Conservation (phyloP, 2,113 vertebrate species). For the Lucifuga dentata region DNA sequence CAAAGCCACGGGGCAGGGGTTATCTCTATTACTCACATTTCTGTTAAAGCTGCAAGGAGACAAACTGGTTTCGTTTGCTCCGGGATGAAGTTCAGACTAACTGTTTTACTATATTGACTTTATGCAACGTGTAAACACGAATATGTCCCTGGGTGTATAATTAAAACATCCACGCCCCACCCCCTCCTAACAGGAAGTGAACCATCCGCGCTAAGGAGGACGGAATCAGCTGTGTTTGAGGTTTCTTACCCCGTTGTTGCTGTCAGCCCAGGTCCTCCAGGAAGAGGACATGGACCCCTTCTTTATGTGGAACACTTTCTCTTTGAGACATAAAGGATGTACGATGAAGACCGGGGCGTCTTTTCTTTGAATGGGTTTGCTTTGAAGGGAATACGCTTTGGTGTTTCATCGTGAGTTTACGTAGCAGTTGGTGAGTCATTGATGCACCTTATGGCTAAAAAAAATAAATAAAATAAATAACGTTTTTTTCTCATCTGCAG, state of each 20-base stretch:
- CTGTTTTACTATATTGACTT: neutral
- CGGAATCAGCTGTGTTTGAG: slow-evolving; percentile 78
- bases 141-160: neutral
- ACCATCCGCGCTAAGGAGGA: slow-evolving; percentile 4
- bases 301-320: neutral
- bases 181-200: slow-evolving; percentile 54
- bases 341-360: neutral
- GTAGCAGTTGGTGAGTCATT: slow-evolving; percentile 79
- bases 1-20: slow-evolving; percentile 32
- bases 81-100: accelerated
- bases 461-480: no score
- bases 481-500: no score
- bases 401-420: slow-evolving; percentile 26
- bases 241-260: slow-evolving; percentile 48
- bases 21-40: accelerated
- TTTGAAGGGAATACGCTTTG: slow-evolving; percentile 1
- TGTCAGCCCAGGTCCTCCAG: neutral
- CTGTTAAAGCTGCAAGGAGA: neutral
- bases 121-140: slow-evolving; percentile 22
- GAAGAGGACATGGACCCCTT: slow-evolving; percentile 3
- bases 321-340: neutral
- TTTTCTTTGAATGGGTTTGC: neutral
- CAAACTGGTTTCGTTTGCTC: slow-evolving; percentile 17
- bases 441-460: slow-evolving; percentile 56
- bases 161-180: neutral